A percentile compares a stretch with the other conserved stretches of the same genome.
These are phyloP conservation scores for Chelon labrosus DNA, from an alignment of 2,797 vertebrate genomes.

Conservation along the genomic window DNA sequence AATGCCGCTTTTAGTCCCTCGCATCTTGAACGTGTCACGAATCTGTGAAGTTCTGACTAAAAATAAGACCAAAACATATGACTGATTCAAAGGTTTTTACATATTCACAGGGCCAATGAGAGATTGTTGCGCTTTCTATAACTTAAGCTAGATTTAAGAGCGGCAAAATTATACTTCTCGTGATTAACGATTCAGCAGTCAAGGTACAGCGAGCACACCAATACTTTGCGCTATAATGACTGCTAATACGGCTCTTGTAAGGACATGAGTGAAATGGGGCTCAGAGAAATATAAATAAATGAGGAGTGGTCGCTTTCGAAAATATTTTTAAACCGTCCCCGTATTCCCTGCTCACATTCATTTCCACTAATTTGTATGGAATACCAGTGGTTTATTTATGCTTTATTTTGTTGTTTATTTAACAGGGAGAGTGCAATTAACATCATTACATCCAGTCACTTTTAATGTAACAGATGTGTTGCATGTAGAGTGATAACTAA, in stretches of 20 bases:
- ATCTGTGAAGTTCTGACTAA: conserved; percentile 20
- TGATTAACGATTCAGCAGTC: conserved; percentile 67
- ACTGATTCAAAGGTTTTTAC: conserved; percentile 39
- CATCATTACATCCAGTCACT: conserved; percentile 43
- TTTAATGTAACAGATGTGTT: conserved; percentile 46
- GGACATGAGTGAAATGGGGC: conserved; percentile 41
- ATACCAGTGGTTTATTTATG: conserved; percentile 55
- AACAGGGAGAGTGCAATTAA: conserved; percentile 48
- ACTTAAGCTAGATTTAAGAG: conserved; percentile 49
- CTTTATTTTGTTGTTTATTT: conserved; percentile 54
- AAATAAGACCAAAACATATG: conserved; percentile 46
- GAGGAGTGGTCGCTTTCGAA: conserved; percentile 49
- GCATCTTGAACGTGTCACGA: conserved; percentile 29
- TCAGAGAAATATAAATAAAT: conserved; percentile 65
- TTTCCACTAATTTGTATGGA: conserved; percentile 56
- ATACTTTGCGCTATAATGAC: conserved; percentile 60
- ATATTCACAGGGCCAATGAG: conserved; percentile 36
- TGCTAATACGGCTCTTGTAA: conserved; percentile 58
- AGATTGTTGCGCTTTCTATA: conserved; percentile 39
- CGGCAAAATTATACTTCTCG: conserved; percentile 48
- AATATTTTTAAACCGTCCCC: conserved; percentile 56
- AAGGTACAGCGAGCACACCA: conserved; percentile 51
- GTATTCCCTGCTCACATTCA: conserved; percentile 44
- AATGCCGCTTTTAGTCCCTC: conserved; percentile 20
- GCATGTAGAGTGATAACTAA: conserved; percentile 42